Evolutionary conservation across 2,797 vertebrate genomes (phyloP).

Genomic region (Sebastes glaucus): DNA sequence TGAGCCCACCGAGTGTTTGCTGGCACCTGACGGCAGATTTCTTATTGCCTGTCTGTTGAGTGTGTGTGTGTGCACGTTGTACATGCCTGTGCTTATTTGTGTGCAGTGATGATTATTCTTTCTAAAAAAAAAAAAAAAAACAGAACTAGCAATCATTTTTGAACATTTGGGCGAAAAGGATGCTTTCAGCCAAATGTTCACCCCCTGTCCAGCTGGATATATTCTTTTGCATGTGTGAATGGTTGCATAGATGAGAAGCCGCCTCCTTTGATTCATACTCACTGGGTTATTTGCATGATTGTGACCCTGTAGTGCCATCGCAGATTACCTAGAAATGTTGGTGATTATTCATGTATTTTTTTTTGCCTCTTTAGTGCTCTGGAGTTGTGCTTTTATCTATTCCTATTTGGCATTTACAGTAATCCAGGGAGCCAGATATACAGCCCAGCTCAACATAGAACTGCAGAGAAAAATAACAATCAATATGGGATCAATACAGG

Average conservation of each 20-base stretch:
- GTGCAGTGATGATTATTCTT: not conserved
- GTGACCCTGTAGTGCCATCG: conserved; percentile 24
- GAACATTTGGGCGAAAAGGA: not conserved
- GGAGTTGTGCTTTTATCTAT: not conserved
- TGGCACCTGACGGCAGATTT: conserved; percentile 40
- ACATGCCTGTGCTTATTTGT: conserved; percentile 3
- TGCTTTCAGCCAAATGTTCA: conserved; percentile 7
- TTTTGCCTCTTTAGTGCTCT: not conserved
- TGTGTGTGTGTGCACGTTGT: not conserved
- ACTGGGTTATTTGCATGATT: conserved; percentile 14
- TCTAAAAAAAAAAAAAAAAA: conserved; percentile 6
- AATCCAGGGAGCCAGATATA: not conserved
- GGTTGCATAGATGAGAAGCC: not conserved
- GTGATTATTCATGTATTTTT: not conserved
- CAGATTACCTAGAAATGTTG: conserved; percentile 8
- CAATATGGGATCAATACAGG: conserved; percentile 31
- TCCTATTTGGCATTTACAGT: not conserved
- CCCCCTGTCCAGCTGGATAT: not conserved
- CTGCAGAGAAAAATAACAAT: conserved; percentile 30
- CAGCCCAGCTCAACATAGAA: not conserved
- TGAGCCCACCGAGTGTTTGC: conserved; percentile 33
- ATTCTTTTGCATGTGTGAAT: conserved; percentile 21
- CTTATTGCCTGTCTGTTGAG: conserved; percentile 25
- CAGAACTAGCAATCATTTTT: not conserved
- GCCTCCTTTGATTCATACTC: conserved; percentile 30